Evolutionary conservation across 2,888 invertebrate genomes (phyloP).

Genomic region (Polyommatus icarus): DNA sequence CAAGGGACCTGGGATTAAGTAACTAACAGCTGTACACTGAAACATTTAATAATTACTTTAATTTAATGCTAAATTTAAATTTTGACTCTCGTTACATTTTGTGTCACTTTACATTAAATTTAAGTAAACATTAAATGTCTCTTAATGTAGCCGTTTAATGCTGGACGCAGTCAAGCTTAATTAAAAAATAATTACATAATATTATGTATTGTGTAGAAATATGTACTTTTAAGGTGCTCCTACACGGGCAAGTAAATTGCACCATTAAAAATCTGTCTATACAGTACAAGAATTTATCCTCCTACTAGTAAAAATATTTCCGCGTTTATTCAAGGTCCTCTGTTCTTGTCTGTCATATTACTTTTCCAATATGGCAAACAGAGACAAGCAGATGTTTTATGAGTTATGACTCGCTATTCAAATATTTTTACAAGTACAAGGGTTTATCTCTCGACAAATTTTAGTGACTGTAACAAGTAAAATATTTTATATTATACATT

Average conservation of each 20-base stretch:
- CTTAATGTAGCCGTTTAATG: not conserved
- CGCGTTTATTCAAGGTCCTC: not conserved
- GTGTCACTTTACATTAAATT: not conserved
- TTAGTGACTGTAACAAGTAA: no score
- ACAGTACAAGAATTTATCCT: not conserved
- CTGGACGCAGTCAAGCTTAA: slow-evolving; percentile 1
- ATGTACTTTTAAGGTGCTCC: not conserved
- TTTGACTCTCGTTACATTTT: no score
- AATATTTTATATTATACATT: not conserved
- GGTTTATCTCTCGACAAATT: not conserved
- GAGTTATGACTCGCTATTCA: not conserved
- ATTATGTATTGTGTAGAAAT: not conserved
- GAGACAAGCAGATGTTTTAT: not conserved
- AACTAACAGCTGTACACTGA: not conserved
- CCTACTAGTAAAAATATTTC: not conserved
- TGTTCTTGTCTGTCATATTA: not conserved
- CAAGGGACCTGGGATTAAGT: slow-evolving; percentile 7
- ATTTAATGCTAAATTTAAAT: no score
- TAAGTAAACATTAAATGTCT: not conserved
- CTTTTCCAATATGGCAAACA: not conserved
- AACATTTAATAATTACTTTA: not conserved
- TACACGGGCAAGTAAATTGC: not conserved
- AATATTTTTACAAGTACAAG: not conserved
- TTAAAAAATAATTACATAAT: not conserved
- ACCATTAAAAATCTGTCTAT: not conserved